A percentile compares a stretch with the other conserved stretches of the same genome.
Conservation (phyloP, 2,888 invertebrate genomes). For the Nomada flava region DNA sequence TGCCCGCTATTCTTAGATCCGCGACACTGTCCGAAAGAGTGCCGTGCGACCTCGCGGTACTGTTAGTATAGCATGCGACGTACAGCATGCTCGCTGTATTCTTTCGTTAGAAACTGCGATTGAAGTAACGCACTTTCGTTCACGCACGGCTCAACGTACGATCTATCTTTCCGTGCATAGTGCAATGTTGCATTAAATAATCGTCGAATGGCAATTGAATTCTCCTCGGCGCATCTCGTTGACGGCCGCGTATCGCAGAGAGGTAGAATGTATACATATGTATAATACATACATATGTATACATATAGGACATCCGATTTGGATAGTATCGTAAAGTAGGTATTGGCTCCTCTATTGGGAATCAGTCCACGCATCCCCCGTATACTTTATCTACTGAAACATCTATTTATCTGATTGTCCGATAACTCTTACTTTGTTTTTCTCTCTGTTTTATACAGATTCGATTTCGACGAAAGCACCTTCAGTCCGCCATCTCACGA, state of each 20-base stretch:
- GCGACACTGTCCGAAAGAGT: constrained; percentile 7
- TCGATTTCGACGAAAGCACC: constrained; percentile 86
- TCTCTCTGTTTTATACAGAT: constrained; percentile 79
- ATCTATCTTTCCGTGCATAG: not conserved
- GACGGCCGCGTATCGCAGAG: not conserved
- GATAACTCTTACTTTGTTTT: not conserved
- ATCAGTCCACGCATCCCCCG: no score
- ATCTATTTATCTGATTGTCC: no score
- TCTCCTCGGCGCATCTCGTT: not conserved
- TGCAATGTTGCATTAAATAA: not conserved
- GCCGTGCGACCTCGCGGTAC: constrained; percentile 15
- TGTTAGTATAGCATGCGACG: not conserved
- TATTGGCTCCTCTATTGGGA: no score
- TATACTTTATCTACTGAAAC: no score
- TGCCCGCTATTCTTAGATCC: constrained; percentile 47
- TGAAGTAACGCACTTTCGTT: not conserved
- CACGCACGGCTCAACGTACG: not conserved
- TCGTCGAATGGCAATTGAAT: not conserved
- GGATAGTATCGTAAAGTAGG: no score
- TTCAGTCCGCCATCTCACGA: constrained; percentile 91
- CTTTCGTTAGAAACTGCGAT: not conserved
- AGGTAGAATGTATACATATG: no score
- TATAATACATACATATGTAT: no score
- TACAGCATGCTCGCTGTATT: constrained; percentile 10
- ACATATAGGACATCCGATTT: no score